phyloP scores from a whole-genome alignment of 2,888 invertebrate species.

The Sarcophaga carnaria region DNA sequence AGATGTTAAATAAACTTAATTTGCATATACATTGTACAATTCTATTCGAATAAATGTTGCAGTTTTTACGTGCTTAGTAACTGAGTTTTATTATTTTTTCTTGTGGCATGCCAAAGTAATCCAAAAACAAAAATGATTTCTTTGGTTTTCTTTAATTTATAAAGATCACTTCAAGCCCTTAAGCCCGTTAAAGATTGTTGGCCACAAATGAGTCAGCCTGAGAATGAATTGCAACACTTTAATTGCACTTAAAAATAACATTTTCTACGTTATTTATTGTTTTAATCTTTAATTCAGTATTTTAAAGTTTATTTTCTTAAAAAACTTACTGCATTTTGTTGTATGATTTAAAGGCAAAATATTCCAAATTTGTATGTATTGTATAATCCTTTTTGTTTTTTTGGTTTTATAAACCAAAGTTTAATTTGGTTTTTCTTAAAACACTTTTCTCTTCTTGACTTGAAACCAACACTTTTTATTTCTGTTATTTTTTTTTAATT shows the following conservation, averaged over 20 bases:
- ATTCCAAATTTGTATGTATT: constrained; percentile 36
- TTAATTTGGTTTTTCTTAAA: background rate
- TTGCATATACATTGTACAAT: constrained; percentile 33
- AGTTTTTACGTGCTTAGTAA: background rate
- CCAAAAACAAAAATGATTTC: background rate
- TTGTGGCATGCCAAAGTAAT: constrained; percentile 8
- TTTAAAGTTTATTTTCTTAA: constrained; percentile 20
- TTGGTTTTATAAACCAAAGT: constrained; percentile 4
- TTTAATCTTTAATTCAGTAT: background rate
- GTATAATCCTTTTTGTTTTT: constrained; percentile 37
- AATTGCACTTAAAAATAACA: constrained; percentile 21
- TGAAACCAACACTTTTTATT: background rate
- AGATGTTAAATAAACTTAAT: constrained; percentile 47
- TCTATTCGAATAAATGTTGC: too few species aligned
- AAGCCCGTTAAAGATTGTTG: background rate
- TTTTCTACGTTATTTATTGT: background rate
- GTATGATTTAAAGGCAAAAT: background rate
- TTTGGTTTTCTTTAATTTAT: constrained; percentile 1
- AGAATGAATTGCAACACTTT: constrained; percentile 60
- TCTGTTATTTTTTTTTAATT: constrained; percentile 5
- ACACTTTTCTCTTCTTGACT: background rate
- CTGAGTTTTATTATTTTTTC: background rate
- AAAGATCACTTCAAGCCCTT: constrained; percentile 46
- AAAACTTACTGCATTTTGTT: constrained; percentile 65
- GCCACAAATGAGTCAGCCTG: constrained; percentile 41